Conservation (phyloP, 2,113 vertebrate genomes). For the Lasiurus borealis region DNA sequence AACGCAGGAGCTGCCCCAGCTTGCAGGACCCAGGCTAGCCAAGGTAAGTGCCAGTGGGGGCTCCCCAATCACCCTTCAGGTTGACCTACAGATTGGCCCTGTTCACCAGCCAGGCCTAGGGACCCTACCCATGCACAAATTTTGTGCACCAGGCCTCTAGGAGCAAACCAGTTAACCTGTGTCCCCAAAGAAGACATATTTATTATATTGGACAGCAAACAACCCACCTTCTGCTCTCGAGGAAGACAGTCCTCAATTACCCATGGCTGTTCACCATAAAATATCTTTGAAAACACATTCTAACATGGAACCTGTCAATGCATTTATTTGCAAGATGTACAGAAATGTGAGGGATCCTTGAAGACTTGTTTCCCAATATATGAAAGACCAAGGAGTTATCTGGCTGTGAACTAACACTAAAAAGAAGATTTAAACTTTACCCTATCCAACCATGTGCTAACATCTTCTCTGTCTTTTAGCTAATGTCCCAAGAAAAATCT, state of each 20-base stretch:
- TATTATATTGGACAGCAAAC: background rate
- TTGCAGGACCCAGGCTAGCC: no score
- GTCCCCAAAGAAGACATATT: background rate
- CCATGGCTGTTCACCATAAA: background rate
- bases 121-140: no score
- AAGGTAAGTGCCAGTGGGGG: no score
- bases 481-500: conserved; percentile 30
- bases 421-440: conserved; percentile 56
- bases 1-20: no score
- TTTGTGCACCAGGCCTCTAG: no score
- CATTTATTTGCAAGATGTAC: conserved; percentile 10
- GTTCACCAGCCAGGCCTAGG: no score
- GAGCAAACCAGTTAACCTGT: background rate
- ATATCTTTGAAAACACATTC: conserved; percentile 4
- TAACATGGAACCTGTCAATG: background rate
- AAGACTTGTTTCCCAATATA: background rate
- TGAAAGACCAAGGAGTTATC: conserved; percentile 40
- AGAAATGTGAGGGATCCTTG: background rate
- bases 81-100: no score
- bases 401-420: conserved; percentile 20
- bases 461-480: background rate
- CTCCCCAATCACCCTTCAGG: no score
- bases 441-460: background rate
- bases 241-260: background rate
- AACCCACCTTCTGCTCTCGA: conserved; percentile 31